Evolutionary conservation across 2,113 vertebrate genomes (phyloP), one percentile per base, ranked within the genome.

Genomic region (Pampusana beccarii): DNA sequence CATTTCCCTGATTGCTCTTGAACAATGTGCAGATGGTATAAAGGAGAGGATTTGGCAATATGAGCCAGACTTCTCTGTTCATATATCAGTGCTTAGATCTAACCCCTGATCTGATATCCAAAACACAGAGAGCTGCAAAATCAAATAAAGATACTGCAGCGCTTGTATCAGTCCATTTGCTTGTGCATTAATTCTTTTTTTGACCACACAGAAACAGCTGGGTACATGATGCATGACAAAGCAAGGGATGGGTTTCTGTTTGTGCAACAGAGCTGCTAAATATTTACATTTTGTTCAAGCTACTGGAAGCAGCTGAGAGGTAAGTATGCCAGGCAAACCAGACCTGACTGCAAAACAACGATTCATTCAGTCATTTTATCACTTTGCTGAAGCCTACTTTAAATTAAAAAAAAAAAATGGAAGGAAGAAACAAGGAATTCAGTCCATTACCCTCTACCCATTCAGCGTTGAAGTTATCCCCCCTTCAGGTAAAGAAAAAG

Each of bases 241-340:
- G n/a, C 19, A 88, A 80, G 54, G 19, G 24, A 81, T 86, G 14
- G 17, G 50, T 82, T 92, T 93, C 72, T 92, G 44, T 83, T 94
- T 95, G 71, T 79, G 66, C 50, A 77, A 64, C 29, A 82, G 6
- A 26, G 18, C 62, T 88, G 71, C 33, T 88, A 72, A 92, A 93
- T 92, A 90, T 92, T 90, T 91, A 82, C 62, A 28, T 80, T 74
- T 80, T 90, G 26, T 93, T 88, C 18, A 72, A 80, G 62, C 33
- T 88, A 5, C n/a, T 93, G 57, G 44, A 90, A 93, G 40, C 74
- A 88, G 57, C 70, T 75, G 78, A 82, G 73, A 90, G 16, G 48
- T 67, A 95, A 90, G 38, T 26, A 57, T 75, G 66, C 38, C 54
- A 90, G 50, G 36, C 23, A 92, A 82, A 80, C 34, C 66, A 85